Base-by-base conservation (phyloP, 2,797 vertebrate species). In the Psittacula echo region DNA sequence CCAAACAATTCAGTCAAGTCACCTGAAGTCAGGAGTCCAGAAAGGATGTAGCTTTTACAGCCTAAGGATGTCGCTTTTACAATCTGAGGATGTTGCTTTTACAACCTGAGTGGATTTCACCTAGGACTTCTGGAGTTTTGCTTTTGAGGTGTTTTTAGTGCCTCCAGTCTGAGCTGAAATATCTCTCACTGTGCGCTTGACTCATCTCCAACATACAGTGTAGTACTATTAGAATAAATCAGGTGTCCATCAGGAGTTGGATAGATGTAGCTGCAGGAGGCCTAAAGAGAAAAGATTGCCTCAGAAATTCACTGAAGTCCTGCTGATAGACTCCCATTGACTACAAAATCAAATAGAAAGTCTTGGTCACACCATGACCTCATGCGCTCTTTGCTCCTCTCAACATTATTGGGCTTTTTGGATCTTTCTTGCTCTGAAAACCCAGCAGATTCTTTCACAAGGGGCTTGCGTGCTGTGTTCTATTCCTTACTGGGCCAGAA, bases 21-120 rank as follows among this genome's bases (percentile, higher is more conserved):
- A 1, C 24, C 32, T 9, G 4, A 66, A 54, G n/a, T 13, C 45
- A 22, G 41, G n/a, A 23, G 4, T 56, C 19, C 32, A 48, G 64
- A 85, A 30, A 54, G 19, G 37, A n/a, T 66, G 37, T 24, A 29
- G 9, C 16, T 87, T 34, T 60, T 60, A 26, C 15, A 54, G 13
- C 14, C 5, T 0, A 0, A 45, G 21, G 7, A 30, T 53, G 51
- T 53, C 4, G 7, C 51, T 53, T 53, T 53, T 53, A 53, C 17
- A n/a, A 23, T 17, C 53, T 30, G 29, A 50, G 16, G 42, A 34
- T 65, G 41, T 19, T 27, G 11, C 17, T 92, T 34, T 54, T 53
- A 30, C 6, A 58, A 58, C 11, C 5, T 0, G 0, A 47, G 21
- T 34, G 32, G 67, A 72, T 94, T 76, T 47, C 30, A 70, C 27